Conservation (phyloP, 2,888 invertebrate genomes). For the Lithophane socia region DNA sequence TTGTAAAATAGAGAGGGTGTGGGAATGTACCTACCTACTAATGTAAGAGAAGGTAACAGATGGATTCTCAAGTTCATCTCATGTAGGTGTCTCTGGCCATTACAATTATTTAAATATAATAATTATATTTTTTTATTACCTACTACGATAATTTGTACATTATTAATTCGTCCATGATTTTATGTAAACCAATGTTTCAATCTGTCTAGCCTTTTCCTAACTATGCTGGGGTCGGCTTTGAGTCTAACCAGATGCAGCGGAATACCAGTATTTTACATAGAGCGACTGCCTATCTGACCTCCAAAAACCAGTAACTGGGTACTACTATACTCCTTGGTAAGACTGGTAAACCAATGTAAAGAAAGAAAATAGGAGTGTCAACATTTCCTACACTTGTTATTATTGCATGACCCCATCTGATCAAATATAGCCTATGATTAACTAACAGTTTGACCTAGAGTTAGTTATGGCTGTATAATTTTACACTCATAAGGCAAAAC, state of each 20-base stretch:
- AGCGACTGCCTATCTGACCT: no score
- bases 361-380: neutral
- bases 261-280: no score
- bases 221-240: no score
- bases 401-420: neutral
- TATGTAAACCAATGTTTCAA: neutral
- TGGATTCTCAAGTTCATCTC: neutral
- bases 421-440: conserved; percentile 1
- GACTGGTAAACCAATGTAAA: neutral
- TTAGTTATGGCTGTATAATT: conserved; percentile 12
- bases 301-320: no score
- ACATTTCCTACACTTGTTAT: no score
- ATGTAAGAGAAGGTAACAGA: neutral
- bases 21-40: conserved; percentile 13
- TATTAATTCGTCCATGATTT: no score
- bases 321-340: no score
- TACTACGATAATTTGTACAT: neutral
- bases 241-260: no score
- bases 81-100: neutral
- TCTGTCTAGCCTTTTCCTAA: no score
- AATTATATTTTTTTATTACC: neutral
- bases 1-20: conserved; percentile 23
- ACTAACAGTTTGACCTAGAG: conserved; percentile 21
- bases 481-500: conserved; percentile 1
- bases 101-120: neutral